A percentile compares a stretch with the other conserved stretches of the same genome.
Evolutionary conservation across 2,113 vertebrate genomes (phyloP).

Genomic region (Nipponia nippon): DNA sequence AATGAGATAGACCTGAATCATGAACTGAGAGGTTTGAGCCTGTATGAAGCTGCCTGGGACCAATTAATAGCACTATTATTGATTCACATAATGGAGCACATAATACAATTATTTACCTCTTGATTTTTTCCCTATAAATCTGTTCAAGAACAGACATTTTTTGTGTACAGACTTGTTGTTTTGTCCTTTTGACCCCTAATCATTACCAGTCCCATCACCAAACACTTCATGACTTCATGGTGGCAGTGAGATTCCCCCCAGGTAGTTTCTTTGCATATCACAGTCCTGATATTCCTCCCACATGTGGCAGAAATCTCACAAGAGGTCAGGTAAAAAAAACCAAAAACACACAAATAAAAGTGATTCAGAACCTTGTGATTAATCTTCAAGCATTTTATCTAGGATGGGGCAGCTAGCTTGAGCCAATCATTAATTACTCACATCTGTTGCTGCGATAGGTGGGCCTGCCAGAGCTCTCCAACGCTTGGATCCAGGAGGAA

Average conservation of each 20-base stretch:
- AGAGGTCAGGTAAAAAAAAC: not conserved
- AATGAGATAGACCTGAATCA: not conserved
- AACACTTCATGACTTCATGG: not conserved
- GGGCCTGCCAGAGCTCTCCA: not conserved
- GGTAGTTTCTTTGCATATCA: not conserved
- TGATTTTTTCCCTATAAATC: not conserved
- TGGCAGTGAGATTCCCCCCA: not conserved
- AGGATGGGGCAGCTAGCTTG: not conserved
- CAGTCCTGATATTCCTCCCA: not conserved
- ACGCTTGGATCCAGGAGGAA: not conserved
- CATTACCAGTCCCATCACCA: not conserved
- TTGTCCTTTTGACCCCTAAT: not conserved
- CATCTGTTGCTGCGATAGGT: not conserved
- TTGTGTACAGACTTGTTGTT: not conserved
- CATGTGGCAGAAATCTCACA: not conserved
- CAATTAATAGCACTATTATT: not conserved
- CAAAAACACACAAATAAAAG: not conserved
- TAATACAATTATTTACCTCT: not conserved
- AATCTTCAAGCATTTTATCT: not conserved
- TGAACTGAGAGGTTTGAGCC: not conserved
- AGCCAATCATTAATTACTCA: conserved; percentile 17
- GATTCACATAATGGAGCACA: not conserved
- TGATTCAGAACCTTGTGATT: not conserved
- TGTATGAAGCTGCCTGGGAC: not conserved
- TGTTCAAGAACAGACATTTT: not conserved